Evolutionary conservation across 2,888 invertebrate species (phyloP), one percentile per base, ranked within the genome.

Genomic region (Harmothoe impar): DNA sequence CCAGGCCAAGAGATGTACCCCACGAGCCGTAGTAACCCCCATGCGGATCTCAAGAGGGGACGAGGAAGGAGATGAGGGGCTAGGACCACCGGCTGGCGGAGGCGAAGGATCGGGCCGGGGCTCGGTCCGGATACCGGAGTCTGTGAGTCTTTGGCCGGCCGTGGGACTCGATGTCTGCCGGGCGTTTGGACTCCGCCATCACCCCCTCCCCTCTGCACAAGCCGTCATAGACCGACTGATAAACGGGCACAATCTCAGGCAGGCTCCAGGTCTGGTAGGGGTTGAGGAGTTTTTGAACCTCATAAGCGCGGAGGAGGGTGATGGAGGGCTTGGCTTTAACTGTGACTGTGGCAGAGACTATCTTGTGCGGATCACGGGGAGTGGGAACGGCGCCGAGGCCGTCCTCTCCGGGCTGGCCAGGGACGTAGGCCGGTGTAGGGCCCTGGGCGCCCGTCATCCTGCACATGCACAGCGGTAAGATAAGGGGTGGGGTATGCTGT

Each of bases 111-210:
- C 33, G 35, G 29, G 29, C 25, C 72, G 29, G 25, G 3, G 62
- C n/a, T n/a, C 20, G 0, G 72, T 15, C 5, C 35, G 81, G 23
- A 81, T 81, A 33, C 81, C 81, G 81, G 81, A 81, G 81, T 81
- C 81, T 17, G 81, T 81, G 81, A 81, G 81, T 20, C 81, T 81
- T 33, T 81, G 81, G 81, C 81, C 81, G 81, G 81, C 81, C 17
- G 81, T 81, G 35, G 81, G 81, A 35, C 81, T 81, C 10, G 81
- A 81, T 35, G 81, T 81, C n/a, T 81, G 81, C 43, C 81, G 81
- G 81, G 81, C 33, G 81, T 81, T 81, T 35, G 81, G 81, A 7
- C 81, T 81, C 81, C 81, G 81, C 5, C 81, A 81, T 35, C 81
- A 81, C 35, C 35, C 81, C 35, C 43, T 81, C 20, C 81, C 81